Evolutionary conservation across 2,113 vertebrate genomes (phyloP).

Genomic region (Otus sunia): DNA sequence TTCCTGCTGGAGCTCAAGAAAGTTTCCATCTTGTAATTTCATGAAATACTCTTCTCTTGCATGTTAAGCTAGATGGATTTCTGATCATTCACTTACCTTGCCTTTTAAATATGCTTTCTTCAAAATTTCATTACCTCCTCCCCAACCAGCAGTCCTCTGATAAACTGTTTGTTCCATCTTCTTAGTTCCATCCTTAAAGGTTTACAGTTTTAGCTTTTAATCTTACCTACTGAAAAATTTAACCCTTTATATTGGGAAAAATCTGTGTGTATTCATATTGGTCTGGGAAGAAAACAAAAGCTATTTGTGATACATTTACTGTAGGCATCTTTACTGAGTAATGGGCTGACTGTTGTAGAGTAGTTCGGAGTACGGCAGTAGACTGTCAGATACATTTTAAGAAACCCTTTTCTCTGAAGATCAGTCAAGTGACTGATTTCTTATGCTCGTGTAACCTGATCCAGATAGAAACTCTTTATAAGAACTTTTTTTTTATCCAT

Average conservation of each 20-base stretch:
- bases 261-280: neutral
- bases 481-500: neutral
- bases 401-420: neutral
- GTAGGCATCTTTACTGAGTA: neutral
- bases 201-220: neutral
- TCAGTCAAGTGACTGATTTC: neutral
- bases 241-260: neutral
- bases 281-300: neutral
- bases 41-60: neutral
- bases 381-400: neutral
- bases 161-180: neutral
- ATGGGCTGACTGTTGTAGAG: neutral
- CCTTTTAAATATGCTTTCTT: neutral
- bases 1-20: neutral
- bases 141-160: neutral
- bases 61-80: neutral
- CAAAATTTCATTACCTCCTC: neutral
- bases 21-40: neutral
- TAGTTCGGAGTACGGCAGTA: neutral
- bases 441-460: rapidly evolving
- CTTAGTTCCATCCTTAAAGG: neutral
- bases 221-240: neutral
- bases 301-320: neutral
- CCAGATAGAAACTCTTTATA: neutral
- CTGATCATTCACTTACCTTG: neutral